These are phyloP conservation scores for Gopherus evgoodei DNA, from an alignment of 2,113 vertebrate genomes.

Conservation along the genomic window DNA sequence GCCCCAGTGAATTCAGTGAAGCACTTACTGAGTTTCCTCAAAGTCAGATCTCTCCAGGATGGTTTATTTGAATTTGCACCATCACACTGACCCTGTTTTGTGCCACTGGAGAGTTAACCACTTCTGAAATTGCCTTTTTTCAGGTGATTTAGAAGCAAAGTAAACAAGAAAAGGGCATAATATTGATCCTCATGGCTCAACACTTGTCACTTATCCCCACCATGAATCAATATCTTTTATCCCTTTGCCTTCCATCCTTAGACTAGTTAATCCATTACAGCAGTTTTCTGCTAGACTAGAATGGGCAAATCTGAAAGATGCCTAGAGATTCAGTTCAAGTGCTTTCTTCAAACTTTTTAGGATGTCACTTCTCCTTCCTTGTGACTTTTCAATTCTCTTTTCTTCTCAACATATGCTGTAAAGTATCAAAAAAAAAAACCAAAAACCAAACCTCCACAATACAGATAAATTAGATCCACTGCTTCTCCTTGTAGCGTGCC, in stretches of 20 bases:
- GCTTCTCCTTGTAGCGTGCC: not conserved
- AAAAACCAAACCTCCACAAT: not conserved
- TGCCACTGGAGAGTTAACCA: not conserved
- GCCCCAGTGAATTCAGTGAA: not conserved
- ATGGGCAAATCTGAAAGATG: not conserved
- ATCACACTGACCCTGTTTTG: not conserved
- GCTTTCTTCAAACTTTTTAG: not conserved
- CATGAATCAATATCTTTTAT: constrained; percentile 15
- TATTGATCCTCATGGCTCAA: constrained; percentile 17
- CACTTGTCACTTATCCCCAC: not conserved
- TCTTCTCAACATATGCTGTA: not conserved
- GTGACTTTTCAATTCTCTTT: not conserved
- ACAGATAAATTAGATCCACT: not conserved
- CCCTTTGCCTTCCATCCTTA: constrained; percentile 2
- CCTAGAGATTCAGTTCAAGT: not conserved
- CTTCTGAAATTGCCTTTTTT: not conserved
- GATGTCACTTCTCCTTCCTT: not conserved
- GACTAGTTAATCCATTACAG: not conserved
- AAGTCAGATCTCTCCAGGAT: not conserved
- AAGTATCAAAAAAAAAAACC: not conserved
- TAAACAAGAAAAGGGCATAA: not conserved
- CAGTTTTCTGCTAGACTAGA: not conserved
- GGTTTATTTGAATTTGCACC: not conserved
- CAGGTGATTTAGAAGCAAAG: constrained; percentile 31
- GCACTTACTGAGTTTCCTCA: not conserved